phyloP scores from a whole-genome alignment of 2,113 vertebrate genomes.

The Oenanthe melanoleuca region DNA sequence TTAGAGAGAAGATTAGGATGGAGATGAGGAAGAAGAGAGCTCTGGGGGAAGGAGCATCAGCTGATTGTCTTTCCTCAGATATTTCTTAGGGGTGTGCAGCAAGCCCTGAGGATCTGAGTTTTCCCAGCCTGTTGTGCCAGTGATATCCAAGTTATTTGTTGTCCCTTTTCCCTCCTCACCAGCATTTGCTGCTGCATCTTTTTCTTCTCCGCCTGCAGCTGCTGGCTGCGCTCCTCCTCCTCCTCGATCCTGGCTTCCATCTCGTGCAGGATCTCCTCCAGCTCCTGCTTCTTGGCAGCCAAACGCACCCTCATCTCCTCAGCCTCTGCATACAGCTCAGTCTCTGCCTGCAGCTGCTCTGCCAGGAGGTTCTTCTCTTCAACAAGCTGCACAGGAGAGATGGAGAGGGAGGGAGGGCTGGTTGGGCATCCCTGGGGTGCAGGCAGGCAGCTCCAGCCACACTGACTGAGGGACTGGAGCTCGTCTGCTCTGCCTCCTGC shows the following conservation, averaged over 20 bases:
- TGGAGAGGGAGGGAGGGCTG: neutral
- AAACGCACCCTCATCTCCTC: slow-evolving; percentile 91
- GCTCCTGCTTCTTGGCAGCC: slow-evolving; percentile 91
- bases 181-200: slow-evolving; percentile 92
- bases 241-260: slow-evolving; percentile 94
- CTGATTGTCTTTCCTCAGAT: neutral
- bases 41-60: neutral
- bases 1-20: neutral
- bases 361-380: slow-evolving; percentile 89
- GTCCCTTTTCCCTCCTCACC: slow-evolving; percentile 65
- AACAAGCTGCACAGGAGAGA: slow-evolving; percentile 72
- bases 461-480: neutral
- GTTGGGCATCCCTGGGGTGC: too few relatives aligned
- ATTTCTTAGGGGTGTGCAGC: neutral
- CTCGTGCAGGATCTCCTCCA: slow-evolving; percentile 94
- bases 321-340: slow-evolving; percentile 87
- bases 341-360: slow-evolving; percentile 88
- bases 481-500: neutral
- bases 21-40: neutral
- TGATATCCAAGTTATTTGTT: neutral
- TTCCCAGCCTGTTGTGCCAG: neutral
- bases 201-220: slow-evolving; percentile 87
- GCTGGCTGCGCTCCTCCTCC: slow-evolving; percentile 86
- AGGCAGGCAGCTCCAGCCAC: neutral
- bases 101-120: neutral